phyloP scores from a whole-genome alignment of 2,888 invertebrate genomes.

The Amorpha juglandis region DNA sequence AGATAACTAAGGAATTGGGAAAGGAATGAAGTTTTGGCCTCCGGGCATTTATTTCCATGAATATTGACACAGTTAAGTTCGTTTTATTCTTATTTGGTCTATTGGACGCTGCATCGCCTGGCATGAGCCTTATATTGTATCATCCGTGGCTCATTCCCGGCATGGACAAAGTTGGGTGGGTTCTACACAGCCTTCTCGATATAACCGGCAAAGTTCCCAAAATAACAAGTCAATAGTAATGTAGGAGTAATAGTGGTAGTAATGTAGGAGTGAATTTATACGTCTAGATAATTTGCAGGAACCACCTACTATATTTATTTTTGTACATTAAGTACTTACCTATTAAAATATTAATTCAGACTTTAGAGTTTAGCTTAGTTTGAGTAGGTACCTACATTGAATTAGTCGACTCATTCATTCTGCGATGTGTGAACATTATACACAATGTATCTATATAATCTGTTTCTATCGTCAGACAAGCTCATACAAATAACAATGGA shows the following conservation, averaged over 20 bases:
- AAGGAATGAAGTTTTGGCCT: too few relatives aligned
- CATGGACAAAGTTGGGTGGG: too few relatives aligned
- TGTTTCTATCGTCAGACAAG: neutral
- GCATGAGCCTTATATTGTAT: neutral
- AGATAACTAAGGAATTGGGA: too few relatives aligned
- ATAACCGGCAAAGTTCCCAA: neutral
- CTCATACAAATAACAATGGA: slow-evolving; percentile 15
- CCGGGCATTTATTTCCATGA: too few relatives aligned
- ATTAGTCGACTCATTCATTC: neutral
- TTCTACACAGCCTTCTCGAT: too few relatives aligned
- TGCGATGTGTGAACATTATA: neutral
- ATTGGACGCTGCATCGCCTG: neutral
- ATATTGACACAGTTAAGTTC: neutral
- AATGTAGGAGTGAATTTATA: neutral
- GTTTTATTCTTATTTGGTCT: neutral
- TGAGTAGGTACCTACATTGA: too few relatives aligned
- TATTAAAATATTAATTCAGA: too few relatives aligned
- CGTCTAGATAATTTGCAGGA: neutral
- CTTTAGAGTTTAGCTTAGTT: neutral
- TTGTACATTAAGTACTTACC: neutral
- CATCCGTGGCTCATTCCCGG: too few relatives aligned
- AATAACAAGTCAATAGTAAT: neutral
- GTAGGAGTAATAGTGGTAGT: neutral
- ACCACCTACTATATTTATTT: neutral
- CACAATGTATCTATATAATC: neutral